These are phyloP conservation scores for Drosophila prolongata DNA, from an alignment of 2,888 invertebrate genomes.

Conservation along the genomic window DNA sequence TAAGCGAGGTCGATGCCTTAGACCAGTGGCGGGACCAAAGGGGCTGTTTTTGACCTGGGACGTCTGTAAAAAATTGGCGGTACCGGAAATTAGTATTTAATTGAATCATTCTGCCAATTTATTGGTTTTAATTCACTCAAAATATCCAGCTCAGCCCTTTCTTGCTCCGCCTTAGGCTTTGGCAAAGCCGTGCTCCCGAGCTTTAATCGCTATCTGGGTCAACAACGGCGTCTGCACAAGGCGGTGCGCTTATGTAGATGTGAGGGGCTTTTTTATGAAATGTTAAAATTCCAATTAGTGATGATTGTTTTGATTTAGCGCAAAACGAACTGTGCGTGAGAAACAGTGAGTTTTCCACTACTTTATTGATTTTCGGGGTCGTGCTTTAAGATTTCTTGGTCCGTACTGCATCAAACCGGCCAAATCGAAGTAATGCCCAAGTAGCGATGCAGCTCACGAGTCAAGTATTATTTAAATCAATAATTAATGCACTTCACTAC, in stretches of 20 bases:
- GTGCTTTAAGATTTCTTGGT: not conserved
- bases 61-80: not conserved
- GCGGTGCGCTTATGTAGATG: slow-evolving; percentile 12
- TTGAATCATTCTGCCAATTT: not conserved
- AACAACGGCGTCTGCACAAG: slow-evolving; percentile 40
- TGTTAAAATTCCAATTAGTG: slow-evolving; percentile 81
- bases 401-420: not conserved
- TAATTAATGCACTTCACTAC: not conserved
- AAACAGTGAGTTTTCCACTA: not conserved
- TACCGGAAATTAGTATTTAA: not conserved
- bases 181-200: not conserved
- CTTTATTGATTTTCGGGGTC: not conserved
- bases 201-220: slow-evolving; percentile 67
- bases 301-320: slow-evolving; percentile 73
- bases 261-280: slow-evolving; percentile 71
- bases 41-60: not conserved
- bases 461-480: not conserved
- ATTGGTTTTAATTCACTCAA: too few species aligned
- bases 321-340: slow-evolving; percentile 46
- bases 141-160: not conserved
- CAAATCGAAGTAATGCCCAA: too few species aligned
- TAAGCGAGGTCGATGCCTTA: not conserved
- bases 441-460: not conserved
- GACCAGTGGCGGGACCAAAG: not conserved
- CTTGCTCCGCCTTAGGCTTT: not conserved